A percentile compares a stretch with the other conserved stretches of the same genome.
Conservation (phyloP, 2,888 invertebrate species). For the Cephus rjabovi region DNA sequence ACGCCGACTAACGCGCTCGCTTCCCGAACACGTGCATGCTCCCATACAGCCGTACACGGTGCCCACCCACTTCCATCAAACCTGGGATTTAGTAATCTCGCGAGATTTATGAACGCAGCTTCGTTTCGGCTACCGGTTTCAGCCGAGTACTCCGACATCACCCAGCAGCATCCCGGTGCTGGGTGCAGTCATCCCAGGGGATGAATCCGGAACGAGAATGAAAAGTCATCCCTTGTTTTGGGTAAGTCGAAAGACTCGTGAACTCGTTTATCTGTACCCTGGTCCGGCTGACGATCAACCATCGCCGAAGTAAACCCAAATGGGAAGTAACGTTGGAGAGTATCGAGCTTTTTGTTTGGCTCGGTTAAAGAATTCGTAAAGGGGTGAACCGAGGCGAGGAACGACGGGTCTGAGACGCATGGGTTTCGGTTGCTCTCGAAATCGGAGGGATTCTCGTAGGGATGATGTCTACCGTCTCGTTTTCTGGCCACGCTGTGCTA, state of each 20-base stretch:
- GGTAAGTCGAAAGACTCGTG: neutral
- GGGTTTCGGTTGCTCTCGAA: slow-evolving; percentile 21
- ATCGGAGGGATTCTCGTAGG: slow-evolving; percentile 27
- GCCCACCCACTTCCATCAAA: slow-evolving; percentile 60
- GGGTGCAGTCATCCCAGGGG: neutral
- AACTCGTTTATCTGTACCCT: neutral
- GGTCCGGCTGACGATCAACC: neutral
- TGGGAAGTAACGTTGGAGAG: slow-evolving; percentile 54
- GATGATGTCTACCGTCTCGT: slow-evolving; percentile 17
- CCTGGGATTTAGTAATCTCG: slow-evolving; percentile 66
- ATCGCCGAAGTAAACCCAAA: slow-evolving; percentile 52
- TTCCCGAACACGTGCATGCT: slow-evolving; percentile 21
- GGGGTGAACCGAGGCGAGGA: slow-evolving; percentile 39
- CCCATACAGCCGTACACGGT: slow-evolving; percentile 20
- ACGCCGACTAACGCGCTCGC: slow-evolving; percentile 23
- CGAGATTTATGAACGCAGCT: slow-evolving; percentile 65
- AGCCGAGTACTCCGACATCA: neutral
- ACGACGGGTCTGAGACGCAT: slow-evolving; percentile 37
- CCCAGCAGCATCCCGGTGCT: neutral
- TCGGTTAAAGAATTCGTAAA: slow-evolving; percentile 62
- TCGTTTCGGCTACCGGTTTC: slow-evolving; percentile 37
- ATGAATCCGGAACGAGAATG: neutral
- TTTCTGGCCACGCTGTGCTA: slow-evolving; percentile 29
- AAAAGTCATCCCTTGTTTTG: neutral
- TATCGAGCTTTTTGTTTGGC: slow-evolving; percentile 49